Percentiles rank a stretch among this genome's conserved stretches.
phyloP scores from a whole-genome alignment of 1,140 invertebrate species.

The Bilobella aurantiaca region DNA sequence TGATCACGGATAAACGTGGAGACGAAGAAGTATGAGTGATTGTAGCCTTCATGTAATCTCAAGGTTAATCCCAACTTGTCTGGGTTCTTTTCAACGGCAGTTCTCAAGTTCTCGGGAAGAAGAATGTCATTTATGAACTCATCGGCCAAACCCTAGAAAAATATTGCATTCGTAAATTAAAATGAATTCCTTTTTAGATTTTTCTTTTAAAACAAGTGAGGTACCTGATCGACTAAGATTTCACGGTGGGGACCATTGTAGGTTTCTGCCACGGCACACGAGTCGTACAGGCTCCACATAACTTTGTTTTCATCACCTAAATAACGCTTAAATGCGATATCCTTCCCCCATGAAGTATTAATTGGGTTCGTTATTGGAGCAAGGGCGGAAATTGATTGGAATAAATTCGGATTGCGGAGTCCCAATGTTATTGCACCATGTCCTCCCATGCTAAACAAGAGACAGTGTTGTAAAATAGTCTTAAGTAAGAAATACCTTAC shows the following conservation, averaged over 20 bases:
- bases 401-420: conserved; percentile 82
- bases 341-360: conserved; percentile 70
- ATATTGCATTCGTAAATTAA: conserved; percentile 17
- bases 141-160: conserved; percentile 65
- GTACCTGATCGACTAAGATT: conserved; percentile 83
- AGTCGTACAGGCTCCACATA: conserved; percentile 79
- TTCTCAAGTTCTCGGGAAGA: conserved; percentile 71
- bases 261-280: conserved; percentile 65
- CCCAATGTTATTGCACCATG: conserved; percentile 89
- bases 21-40: conserved; percentile 95
- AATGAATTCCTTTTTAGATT: neutral
- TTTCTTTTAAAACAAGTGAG: conserved; percentile 13
- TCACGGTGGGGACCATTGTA: conserved; percentile 75
- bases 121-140: conserved; percentile 73
- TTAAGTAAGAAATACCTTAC: neutral
- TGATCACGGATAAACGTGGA: conserved; percentile 88
- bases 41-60: conserved; percentile 68
- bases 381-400: conserved; percentile 88
- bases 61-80: conserved; percentile 57
- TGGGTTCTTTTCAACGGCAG: conserved; percentile 55
- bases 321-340: conserved; percentile 77
- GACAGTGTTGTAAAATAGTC: too few relatives aligned
- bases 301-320: conserved; percentile 55
- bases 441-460: conserved; percentile 97
- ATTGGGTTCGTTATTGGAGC: conserved; percentile 87